Evolutionary conservation across 2,797 vertebrate species (phyloP), one percentile per base, ranked within the genome.

Genomic region (Oreortyx pictus): DNA sequence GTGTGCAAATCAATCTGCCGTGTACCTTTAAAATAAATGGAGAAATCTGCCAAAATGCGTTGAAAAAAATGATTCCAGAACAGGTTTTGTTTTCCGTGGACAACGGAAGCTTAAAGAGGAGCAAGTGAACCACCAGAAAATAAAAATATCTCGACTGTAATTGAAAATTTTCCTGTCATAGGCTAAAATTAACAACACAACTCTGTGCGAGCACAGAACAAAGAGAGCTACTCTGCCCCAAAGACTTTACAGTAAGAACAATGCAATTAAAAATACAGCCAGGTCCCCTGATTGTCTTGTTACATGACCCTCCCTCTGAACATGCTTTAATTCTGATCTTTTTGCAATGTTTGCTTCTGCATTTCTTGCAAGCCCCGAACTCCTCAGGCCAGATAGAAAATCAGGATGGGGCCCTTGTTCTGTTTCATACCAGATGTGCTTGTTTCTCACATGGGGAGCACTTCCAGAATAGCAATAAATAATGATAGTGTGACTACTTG

Each of bases 401-500:
- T 31, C 18, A 71, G 39, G 70, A 50, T 11, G 43, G 43, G 80
- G 39, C 78, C 61, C 71, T 80, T 2, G 6, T 88, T 88, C 56
- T 49, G 6, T 68, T 79, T 71, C 56, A 54, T 56, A n/a, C 64
- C 56, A 70, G 87, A 90, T 33, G 6, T 4, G 27, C 41, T 89
- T 31, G 67, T 44, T 60, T 23, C 82, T 83, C 66, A 46, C 66
- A 84, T 33, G 43, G 73, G 82, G 85, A 93, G 64, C 79, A 90
- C 76, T 82, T 93, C 79, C 82, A 91, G 79, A 92, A 88, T 2
- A 86, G 90, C 94, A 94, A 57, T 64, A 89, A 54, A 92, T 95
- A 93, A 92, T 92, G 90, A 61, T 43, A 86, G 52, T 78, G 89
- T 92, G 95, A 86, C 87, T 95, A 35, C 89, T 88, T 91, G 89